These are phyloP conservation scores for Spisula subtruncata DNA, from an alignment of 2,888 invertebrate species.

Conservation along the genomic window DNA sequence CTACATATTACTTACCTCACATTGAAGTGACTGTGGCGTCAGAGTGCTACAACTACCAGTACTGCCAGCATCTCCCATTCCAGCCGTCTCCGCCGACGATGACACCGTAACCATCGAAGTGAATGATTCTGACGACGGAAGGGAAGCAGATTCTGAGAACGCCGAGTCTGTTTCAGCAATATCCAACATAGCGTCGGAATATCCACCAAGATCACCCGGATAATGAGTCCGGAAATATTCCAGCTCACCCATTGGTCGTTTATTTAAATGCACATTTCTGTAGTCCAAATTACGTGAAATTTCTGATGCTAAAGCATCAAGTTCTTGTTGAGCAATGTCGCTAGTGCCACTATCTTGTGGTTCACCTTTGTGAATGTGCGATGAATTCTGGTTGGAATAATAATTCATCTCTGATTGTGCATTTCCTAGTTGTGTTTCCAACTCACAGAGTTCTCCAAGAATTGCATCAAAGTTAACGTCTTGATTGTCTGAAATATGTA, in stretches of 20 bases:
- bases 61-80: conserved; percentile 79
- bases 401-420: conserved; percentile 88
- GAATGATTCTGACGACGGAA: conserved; percentile 97
- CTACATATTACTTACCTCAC: conserved; percentile 61
- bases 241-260: conserved; percentile 72
- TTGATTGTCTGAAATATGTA: conserved; percentile 92
- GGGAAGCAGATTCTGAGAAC: conserved; percentile 98
- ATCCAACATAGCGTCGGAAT: conserved; percentile 89
- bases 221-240: conserved; percentile 76
- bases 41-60: conserved; percentile 77
- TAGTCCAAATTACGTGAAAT: conserved; percentile 81
- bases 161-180: conserved; percentile 99
- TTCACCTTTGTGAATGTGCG: conserved; percentile 88
- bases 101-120: conserved; percentile 90
- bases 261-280: conserved; percentile 66
- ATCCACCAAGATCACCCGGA: conserved; percentile 75
- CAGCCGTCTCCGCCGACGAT: conserved; percentile 82
- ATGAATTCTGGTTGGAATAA: conserved; percentile 52
- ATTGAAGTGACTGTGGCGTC: conserved; percentile 76
- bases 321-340: conserved; percentile 82
- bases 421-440: conserved; percentile 90
- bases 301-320: conserved; percentile 83
- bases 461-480: conserved; percentile 99
- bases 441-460: conserved; percentile 96
- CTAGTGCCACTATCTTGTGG: conserved; percentile 73